Evolutionary conservation across 2,888 invertebrate genomes (phyloP).

Genomic region (Bellardia bayeri): DNA sequence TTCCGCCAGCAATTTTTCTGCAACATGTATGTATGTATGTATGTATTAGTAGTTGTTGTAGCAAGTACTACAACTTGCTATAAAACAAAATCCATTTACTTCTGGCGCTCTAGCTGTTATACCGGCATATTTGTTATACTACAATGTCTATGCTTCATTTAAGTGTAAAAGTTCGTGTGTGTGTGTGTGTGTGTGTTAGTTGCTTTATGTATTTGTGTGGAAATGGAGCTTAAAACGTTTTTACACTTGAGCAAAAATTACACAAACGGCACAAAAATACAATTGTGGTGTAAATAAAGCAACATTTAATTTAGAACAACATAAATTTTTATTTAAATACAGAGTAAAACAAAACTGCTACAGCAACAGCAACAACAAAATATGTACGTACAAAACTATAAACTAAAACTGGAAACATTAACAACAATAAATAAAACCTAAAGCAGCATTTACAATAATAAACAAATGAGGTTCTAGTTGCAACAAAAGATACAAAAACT

Average conservation of each 20-base stretch:
- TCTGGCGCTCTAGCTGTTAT: background rate
- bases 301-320: conserved; percentile 69
- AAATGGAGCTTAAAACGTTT: conserved; percentile 65
- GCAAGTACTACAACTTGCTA: conserved; percentile 13
- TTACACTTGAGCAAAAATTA: conserved; percentile 66
- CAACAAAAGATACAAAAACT: conserved; percentile 15
- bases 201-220: conserved; percentile 37
- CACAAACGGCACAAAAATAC: conserved; percentile 55
- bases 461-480: conserved; percentile 48
- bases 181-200: background rate
- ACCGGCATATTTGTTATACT: conserved; percentile 11
- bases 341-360: background rate
- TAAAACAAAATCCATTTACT: conserved; percentile 14
- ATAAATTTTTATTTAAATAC: conserved; percentile 55
- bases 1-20: conserved; percentile 56
- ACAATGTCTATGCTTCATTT: background rate
- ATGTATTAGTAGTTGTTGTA: conserved; percentile 1
- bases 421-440: conserved; percentile 44
- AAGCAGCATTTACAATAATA: conserved; percentile 49
- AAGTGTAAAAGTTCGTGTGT: background rate
- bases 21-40: background rate
- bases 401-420: conserved; percentile 41
- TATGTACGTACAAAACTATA: background rate
- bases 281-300: conserved; percentile 62
- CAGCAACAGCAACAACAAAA: background rate